Conservation (phyloP, 2,888 invertebrate species). For the Clunio marinus region DNA sequence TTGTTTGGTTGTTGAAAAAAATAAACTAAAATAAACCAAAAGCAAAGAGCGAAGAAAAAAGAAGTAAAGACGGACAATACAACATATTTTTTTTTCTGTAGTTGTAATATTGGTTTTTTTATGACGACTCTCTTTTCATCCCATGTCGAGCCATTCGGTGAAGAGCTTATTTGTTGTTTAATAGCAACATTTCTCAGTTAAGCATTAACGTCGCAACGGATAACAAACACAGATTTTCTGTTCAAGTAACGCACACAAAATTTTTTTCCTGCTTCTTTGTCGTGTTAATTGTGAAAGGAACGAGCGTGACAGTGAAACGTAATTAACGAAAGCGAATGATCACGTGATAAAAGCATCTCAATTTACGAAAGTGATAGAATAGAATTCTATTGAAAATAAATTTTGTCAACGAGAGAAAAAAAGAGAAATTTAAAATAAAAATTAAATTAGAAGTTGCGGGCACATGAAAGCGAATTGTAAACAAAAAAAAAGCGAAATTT, state of each 20-base stretch:
- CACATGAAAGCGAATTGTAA: background rate
- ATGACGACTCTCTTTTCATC: conserved; percentile 38
- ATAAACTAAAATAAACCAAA: no score
- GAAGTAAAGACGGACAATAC: conserved; percentile 32
- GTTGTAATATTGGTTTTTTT: conserved; percentile 35
- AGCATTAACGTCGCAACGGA: conserved; percentile 52
- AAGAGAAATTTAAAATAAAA: background rate
- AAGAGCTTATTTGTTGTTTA: conserved; percentile 37
- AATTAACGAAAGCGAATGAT: background rate
- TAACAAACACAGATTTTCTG: conserved; percentile 46
- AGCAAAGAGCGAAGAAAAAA: conserved; percentile 11
- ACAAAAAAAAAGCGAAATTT: no score
- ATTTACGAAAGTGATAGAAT: background rate
- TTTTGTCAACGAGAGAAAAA: background rate
- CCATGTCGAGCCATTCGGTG: conserved; percentile 21
- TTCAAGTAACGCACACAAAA: background rate
- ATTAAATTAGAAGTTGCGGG: background rate
- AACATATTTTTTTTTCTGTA: conserved; percentile 27
- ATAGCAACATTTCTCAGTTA: conserved; percentile 47
- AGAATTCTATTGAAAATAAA: background rate
- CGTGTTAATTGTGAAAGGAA: background rate
- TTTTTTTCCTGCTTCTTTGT: no score
- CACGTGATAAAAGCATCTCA: background rate
- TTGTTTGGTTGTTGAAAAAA: conserved; percentile 12
- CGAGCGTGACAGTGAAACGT: background rate